phyloP scores from a whole-genome alignment of 2,797 vertebrate genomes.

The Rhinogobio ventralis region DNA sequence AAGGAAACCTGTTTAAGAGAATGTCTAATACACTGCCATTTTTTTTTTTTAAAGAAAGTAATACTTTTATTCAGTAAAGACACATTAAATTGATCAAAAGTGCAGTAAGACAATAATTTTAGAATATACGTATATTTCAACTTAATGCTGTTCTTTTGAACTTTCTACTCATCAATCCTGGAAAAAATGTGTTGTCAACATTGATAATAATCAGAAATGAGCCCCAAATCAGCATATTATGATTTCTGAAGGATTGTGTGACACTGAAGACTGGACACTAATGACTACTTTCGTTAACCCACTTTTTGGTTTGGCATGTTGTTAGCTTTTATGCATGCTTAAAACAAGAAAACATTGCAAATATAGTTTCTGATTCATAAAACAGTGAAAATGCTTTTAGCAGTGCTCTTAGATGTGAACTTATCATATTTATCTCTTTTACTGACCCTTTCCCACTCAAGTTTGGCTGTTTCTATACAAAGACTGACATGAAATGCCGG shows the following conservation, averaged over 20 bases:
- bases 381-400: neutral
- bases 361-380: neutral
- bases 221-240: neutral
- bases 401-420: neutral
- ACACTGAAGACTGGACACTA: neutral
- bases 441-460: neutral
- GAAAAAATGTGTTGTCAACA: neutral
- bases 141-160: neutral
- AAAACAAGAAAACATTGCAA: conserved; percentile 4
- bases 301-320: neutral
- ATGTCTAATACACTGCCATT: neutral
- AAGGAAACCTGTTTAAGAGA: neutral
- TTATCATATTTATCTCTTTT: neutral
- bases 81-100: neutral
- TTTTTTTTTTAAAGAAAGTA: neutral
- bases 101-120: neutral
- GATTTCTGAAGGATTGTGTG: neutral
- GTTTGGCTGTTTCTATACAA: neutral
- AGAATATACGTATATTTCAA: neutral
- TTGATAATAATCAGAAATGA: neutral
- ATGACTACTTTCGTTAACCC: neutral
- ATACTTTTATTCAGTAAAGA: neutral
- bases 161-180: neutral
- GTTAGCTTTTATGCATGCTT: neutral
- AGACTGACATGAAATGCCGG: neutral